These are phyloP conservation scores for Heliconius cydno DNA, from an alignment of 2,888 invertebrate genomes.

Conservation along the genomic window DNA sequence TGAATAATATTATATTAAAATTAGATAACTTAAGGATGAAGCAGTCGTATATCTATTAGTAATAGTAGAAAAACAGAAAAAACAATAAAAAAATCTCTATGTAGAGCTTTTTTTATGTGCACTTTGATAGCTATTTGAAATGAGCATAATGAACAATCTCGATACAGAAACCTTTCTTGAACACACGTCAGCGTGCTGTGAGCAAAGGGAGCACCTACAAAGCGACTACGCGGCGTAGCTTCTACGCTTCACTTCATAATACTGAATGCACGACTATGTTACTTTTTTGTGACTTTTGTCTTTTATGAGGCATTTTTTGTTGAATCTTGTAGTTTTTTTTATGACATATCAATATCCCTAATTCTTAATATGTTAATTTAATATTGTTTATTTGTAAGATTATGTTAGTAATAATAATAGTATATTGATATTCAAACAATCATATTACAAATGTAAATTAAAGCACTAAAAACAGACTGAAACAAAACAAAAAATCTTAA, in stretches of 20 bases:
- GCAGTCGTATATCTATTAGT: not conserved
- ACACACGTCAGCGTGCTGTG: conserved; percentile 20
- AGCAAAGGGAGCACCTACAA: conserved; percentile 33
- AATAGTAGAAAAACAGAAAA: not conserved
- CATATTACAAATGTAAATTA: not conserved
- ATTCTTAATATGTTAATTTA: not conserved
- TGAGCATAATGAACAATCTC: conserved; percentile 14
- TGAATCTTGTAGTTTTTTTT: not conserved
- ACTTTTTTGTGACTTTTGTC: conserved; percentile 13
- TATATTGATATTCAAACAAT: not conserved
- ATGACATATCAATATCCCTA: not conserved
- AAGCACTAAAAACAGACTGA: not conserved
- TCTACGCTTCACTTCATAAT: conserved; percentile 23
- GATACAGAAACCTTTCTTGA: conserved; percentile 21
- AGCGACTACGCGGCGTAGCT: conserved; percentile 37
- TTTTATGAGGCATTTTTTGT: not conserved
- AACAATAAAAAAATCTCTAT: not conserved
- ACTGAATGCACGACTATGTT: not conserved
- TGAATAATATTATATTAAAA: not conserved
- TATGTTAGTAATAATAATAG: not conserved
- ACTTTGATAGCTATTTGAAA: conserved; percentile 22
- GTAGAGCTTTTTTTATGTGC: not conserved
- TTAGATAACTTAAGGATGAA: not conserved
- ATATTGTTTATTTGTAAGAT: too few relatives aligned
- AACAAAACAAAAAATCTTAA: conserved; percentile 1